Evolutionary conservation across 2,113 vertebrate species (phyloP).

Genomic region (Trematomus loennbergii): DNA sequence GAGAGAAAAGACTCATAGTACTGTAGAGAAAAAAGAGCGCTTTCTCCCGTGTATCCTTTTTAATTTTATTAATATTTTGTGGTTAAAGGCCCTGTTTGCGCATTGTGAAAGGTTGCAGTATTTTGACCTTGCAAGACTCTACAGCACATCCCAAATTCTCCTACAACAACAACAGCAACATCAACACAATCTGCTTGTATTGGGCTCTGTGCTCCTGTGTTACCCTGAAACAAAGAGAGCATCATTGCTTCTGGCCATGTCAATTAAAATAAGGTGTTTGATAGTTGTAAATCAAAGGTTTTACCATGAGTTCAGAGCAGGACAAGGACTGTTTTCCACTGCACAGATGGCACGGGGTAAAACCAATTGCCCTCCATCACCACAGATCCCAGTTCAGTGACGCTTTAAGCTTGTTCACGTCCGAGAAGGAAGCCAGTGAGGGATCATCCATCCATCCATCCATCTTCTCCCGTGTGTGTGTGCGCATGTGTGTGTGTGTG

Average conservation of each 20-base stretch:
- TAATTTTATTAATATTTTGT: neutral
- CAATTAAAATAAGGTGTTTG: neutral
- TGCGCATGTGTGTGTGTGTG: too few relatives aligned
- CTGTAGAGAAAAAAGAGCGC: neutral
- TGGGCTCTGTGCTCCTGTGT: neutral
- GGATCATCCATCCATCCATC: too few relatives aligned
- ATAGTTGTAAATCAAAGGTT: neutral
- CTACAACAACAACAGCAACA: neutral
- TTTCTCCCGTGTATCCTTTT: neutral
- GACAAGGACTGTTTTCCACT: neutral
- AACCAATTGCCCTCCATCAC: neutral
- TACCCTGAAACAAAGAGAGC: neutral
- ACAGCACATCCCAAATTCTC: neutral
- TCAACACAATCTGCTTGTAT: neutral
- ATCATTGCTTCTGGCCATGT: neutral
- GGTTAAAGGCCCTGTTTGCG: neutral
- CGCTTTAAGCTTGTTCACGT: slow-evolving; percentile 2
- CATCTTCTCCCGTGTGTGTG: too few relatives aligned
- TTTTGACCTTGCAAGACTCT: neutral
- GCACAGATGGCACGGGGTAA: neutral
- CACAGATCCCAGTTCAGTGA: slow-evolving; percentile 10
- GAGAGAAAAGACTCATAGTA: neutral
- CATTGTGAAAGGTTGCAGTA: neutral
- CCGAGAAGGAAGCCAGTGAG: neutral
- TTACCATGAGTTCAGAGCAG: neutral